A percentile compares a stretch with the other conserved stretches of the same genome.
phyloP scores from a whole-genome alignment of 2,888 invertebrate species.

The Mesopsocus fuscifrons region DNA sequence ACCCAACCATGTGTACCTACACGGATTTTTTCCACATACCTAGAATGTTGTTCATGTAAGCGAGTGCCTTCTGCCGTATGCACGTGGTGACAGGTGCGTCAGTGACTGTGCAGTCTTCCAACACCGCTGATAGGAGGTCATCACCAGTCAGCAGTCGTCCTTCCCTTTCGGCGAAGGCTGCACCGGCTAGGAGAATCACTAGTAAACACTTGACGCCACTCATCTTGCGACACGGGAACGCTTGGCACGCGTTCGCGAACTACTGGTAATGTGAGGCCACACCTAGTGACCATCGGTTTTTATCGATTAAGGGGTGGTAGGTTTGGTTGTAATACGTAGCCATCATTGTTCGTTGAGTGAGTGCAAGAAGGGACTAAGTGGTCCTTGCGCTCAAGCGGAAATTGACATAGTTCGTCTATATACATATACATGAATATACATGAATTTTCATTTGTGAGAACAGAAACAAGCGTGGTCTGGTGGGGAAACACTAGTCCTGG shows the following conservation, averaged over 20 bases:
- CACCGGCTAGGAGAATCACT: conserved; percentile 32
- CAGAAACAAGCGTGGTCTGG: too few relatives aligned
- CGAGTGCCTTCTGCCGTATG: conserved; percentile 56
- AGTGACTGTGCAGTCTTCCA: conserved; percentile 50
- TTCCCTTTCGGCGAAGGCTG: conserved; percentile 29
- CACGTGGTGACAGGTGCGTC: conserved; percentile 44
- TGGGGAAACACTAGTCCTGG: too few relatives aligned
- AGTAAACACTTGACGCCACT: conserved; percentile 28
- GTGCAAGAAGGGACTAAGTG: too few relatives aligned
- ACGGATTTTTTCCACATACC: too few relatives aligned
- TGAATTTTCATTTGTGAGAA: too few relatives aligned
- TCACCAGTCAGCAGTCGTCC: conserved; percentile 31
- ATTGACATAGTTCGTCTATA: too few relatives aligned
- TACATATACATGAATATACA: too few relatives aligned
- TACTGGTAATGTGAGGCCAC: conserved; percentile 14
- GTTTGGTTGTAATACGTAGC: too few relatives aligned
- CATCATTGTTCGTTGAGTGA: too few relatives aligned
- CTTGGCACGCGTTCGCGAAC: conserved; percentile 16
- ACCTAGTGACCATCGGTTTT: conserved; percentile 15
- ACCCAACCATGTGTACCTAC: too few relatives aligned
- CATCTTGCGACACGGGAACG: background rate
- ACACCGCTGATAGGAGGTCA: conserved; percentile 46
- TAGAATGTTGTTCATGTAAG: conserved; percentile 46
- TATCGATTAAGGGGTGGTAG: conserved; percentile 12
- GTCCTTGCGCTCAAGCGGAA: too few relatives aligned